Percentiles rank a stretch among this genome's conserved stretches.
phyloP scores from a whole-genome alignment of 2,888 invertebrate species.

The Pterobdella sp. region DNA sequence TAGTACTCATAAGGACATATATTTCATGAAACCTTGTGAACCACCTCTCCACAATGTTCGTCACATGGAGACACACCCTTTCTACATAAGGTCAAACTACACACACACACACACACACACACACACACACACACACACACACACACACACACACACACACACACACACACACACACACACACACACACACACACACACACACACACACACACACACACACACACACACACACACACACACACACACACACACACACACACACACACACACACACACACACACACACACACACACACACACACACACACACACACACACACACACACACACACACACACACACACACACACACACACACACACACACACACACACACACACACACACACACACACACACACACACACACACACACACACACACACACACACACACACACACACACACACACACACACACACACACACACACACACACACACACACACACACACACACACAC shows the following conservation, averaged over 20 bases:
- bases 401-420: background rate
- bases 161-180: conserved; percentile 14
- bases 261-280: conserved; percentile 19
- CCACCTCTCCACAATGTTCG: background rate
- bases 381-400: background rate
- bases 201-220: conserved; percentile 11
- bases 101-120: too few species aligned
- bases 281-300: conserved; percentile 17
- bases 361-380: conserved; percentile 1
- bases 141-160: conserved; percentile 16
- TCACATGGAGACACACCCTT: background rate
- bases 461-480: conserved; percentile 9
- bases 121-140: conserved; percentile 16
- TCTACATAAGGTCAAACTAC: background rate
- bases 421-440: conserved; percentile 6
- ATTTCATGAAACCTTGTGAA: background rate
- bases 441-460: background rate
- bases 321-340: conserved; percentile 17
- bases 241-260: conserved; percentile 18
- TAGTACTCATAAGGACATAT: background rate
- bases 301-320: conserved; percentile 20
- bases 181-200: conserved; percentile 11
- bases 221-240: conserved; percentile 11
- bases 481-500: conserved; percentile 16
- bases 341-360: conserved; percentile 3